Percentiles rank a stretch among this genome's conserved stretches.
Evolutionary conservation across 2,888 invertebrate species (phyloP).

Genomic region (Oxytorus armatus): DNA sequence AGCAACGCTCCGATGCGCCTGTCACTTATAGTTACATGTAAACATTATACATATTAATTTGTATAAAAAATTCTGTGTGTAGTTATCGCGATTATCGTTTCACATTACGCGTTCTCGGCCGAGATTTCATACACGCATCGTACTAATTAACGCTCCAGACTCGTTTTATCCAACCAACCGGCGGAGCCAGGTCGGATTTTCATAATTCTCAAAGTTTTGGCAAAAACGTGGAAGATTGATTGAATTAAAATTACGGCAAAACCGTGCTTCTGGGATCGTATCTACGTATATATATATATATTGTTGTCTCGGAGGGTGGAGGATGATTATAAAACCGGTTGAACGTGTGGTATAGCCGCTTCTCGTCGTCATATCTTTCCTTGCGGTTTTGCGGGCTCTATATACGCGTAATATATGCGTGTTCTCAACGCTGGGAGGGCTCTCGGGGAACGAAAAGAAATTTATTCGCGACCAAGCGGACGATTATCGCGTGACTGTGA

Average conservation of each 20-base stretch:
- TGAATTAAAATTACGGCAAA: slow-evolving; percentile 43
- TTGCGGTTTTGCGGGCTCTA: not conserved
- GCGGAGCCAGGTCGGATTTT: slow-evolving; percentile 26
- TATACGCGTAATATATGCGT: slow-evolving; percentile 8
- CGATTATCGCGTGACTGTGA: slow-evolving; percentile 60
- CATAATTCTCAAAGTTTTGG: slow-evolving; percentile 27
- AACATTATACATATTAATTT: not conserved
- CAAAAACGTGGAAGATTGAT: slow-evolving; percentile 43
- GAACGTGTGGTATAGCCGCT: slow-evolving; percentile 34
- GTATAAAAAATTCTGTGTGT: not conserved
- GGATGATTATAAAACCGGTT: slow-evolving; percentile 47
- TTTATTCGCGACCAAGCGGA: slow-evolving; percentile 50
- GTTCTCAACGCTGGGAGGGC: slow-evolving; percentile 21
- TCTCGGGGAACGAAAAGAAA: slow-evolving; percentile 40
- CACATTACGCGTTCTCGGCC: not conserved
- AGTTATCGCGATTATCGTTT: not conserved
- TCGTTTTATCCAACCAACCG: slow-evolving; percentile 5
- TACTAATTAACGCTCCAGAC: slow-evolving; percentile 18
- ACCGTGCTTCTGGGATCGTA: slow-evolving; percentile 3
- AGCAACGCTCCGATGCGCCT: too few species aligned
- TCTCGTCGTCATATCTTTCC: slow-evolving; percentile 11
- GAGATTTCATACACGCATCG: not conserved
- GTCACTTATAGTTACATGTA: too few species aligned
- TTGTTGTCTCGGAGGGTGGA: not conserved
- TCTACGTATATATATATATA: not conserved